These are phyloP conservation scores for Halichondria panicea DNA, from an alignment of 37 sponge, comb jelly and placozoan species.

Conservation along the genomic window DNA sequence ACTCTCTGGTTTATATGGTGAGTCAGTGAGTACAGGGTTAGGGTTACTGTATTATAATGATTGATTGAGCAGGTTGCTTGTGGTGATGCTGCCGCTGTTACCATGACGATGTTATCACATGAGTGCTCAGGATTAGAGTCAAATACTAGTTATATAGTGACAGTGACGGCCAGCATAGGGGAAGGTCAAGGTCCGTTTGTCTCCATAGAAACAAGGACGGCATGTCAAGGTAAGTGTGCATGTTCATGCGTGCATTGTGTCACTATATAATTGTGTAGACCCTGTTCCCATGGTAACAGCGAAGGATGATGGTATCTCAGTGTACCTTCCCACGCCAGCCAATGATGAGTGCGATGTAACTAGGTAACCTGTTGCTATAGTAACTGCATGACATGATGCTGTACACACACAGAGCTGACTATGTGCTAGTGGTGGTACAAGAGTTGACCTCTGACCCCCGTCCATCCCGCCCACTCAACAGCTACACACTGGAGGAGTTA, in stretches of 20 bases:
- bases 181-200: conserved; percentile 13
- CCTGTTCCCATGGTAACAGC: too few species aligned
- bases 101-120: background rate
- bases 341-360: too few species aligned
- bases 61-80: background rate
- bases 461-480: background rate
- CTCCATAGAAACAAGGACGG: background rate
- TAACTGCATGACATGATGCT: too few species aligned
- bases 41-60: background rate
- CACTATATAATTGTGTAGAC: too few species aligned
- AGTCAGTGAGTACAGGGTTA: background rate
- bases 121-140: conserved; percentile 35
- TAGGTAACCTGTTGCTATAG: too few species aligned
- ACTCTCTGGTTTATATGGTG: conserved; percentile 13
- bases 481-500: conserved; percentile 34
- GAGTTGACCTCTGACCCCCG: conserved; percentile 18
- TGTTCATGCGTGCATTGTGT: too few species aligned
- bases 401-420: too few species aligned
- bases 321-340: too few species aligned
- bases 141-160: conserved; percentile 7
- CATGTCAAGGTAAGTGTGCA: conserved; percentile 5
- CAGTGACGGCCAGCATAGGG: conserved; percentile 25
- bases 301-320: too few species aligned
- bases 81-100: background rate
- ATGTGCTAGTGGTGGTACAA: conserved; percentile 43